phyloP scores from a whole-genome alignment of 2,113 vertebrate species.

The Crocuta crocuta region DNA sequence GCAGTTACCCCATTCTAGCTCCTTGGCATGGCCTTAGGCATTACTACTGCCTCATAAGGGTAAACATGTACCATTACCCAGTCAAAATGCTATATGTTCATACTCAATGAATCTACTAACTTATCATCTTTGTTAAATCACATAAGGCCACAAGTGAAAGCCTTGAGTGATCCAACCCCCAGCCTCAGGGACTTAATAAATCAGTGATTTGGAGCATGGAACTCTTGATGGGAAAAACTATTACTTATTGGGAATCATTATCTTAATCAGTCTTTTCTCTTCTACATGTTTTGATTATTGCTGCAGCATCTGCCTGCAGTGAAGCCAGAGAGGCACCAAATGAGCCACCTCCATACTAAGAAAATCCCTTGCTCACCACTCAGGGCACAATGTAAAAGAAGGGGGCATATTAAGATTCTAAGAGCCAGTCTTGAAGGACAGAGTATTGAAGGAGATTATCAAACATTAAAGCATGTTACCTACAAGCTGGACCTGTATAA shows the following conservation, averaged over 20 bases:
- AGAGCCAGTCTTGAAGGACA: neutral
- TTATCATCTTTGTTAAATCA: neutral
- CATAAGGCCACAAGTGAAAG: neutral
- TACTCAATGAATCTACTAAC: neutral
- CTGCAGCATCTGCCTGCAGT: neutral
- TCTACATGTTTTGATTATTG: neutral
- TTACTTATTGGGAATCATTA: neutral
- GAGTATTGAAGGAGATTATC: neutral
- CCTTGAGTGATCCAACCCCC: neutral
- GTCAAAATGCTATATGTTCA: neutral
- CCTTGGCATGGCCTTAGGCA: neutral
- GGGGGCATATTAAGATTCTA: neutral
- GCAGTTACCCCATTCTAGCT: neutral
- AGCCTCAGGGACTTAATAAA: neutral
- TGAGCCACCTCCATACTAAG: neutral
- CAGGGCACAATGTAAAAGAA: neutral
- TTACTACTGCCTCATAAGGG: neutral
- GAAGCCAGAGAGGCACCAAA: neutral
- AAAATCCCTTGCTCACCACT: neutral
- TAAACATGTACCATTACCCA: neutral
- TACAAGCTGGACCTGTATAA: neutral
- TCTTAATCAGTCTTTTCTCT: neutral
- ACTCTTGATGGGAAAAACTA: neutral
- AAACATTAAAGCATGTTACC: neutral
- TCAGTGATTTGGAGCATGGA: neutral